phyloP scores from a whole-genome alignment of 2,888 invertebrate genomes.

The Limnephilus lunatus region DNA sequence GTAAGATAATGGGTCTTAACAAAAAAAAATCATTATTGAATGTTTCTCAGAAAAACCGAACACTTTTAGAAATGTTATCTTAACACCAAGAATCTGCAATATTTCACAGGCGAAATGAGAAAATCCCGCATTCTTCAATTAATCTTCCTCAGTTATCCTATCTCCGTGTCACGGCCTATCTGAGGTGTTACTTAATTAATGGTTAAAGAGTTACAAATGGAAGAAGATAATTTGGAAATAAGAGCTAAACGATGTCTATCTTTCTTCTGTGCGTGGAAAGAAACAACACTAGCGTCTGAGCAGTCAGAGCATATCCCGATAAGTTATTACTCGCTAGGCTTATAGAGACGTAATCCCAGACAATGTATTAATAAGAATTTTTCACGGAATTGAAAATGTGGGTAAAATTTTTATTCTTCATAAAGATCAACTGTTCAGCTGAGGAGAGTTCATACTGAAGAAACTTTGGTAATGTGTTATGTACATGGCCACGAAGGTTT shows the following conservation, averaged over 20 bases:
- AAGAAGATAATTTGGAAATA: neutral
- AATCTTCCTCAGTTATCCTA: conserved; percentile 26
- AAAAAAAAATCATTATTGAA: neutral
- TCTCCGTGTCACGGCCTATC: conserved; percentile 30
- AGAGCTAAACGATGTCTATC: neutral
- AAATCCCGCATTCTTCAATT: neutral
- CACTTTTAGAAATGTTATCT: conserved; percentile 22
- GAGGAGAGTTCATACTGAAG: too few species aligned
- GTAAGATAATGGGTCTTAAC: too few species aligned
- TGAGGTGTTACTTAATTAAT: conserved; percentile 36
- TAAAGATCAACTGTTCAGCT: too few species aligned
- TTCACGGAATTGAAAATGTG: neutral
- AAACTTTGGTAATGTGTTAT: too few species aligned
- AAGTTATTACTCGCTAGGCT: neutral
- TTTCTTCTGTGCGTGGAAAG: neutral
- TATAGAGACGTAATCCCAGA: neutral
- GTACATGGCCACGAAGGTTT: too few species aligned
- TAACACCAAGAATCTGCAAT: neutral
- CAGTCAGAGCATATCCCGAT: neutral
- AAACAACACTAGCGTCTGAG: neutral
- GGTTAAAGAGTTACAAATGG: conserved; percentile 19
- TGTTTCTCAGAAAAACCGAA: neutral
- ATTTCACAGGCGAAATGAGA: conserved; percentile 23
- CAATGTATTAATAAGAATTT: too few species aligned
- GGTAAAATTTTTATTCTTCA: neutral